Base-by-base conservation (phyloP, 2,888 invertebrate genomes). In the Cremastinae sp. region DNA sequence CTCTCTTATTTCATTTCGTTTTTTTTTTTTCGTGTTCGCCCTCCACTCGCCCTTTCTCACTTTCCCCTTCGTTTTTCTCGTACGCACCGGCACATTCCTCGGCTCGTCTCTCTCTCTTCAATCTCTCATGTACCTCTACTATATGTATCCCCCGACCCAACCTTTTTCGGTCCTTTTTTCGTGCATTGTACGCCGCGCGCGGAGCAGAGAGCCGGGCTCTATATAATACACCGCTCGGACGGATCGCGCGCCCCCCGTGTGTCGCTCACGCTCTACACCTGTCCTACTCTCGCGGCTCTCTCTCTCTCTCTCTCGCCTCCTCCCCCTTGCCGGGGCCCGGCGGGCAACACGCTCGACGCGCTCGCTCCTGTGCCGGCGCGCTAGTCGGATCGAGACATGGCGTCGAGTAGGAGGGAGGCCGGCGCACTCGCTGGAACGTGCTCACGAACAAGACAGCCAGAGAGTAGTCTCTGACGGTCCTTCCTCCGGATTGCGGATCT, bases 401-500 rank as follows among this genome's bases (percentile, higher is more conserved):
- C 41, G 75, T 22, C 75, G 77, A 28, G 43, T 75, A 56, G 41
- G 64, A 43, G 54, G 62, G 64, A 16, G 45, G 51, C 41, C 62
- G 56, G 76, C 75, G 54, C 59, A 68, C 53, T 65, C 54, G 66
- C 14, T 77, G 34, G 74, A 78, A 47, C 74, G 78, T 72, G 78
- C 78, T 74, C 81, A 82, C 58, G 34, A 58, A 49, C 49, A 69
- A 80, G 81, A 81, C 86, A 85, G 85, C 28, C 28, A 28, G 28
- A 28, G 28, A 28, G 28, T 28, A 28, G 28, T 28, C 2, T 28
- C 28, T 28, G 28, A 28, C 28, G 28, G 5, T 87, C 84, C 84
- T 88, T 85, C 85, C 83, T 84, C 76, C 86, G 54, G 87, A 79
- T 79, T 82, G 79, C 86, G 87, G 77, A 83, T 85, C 82, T 82